Base-by-base conservation (phyloP, 2,797 vertebrate species). In the Ctenopoma multispine region DNA sequence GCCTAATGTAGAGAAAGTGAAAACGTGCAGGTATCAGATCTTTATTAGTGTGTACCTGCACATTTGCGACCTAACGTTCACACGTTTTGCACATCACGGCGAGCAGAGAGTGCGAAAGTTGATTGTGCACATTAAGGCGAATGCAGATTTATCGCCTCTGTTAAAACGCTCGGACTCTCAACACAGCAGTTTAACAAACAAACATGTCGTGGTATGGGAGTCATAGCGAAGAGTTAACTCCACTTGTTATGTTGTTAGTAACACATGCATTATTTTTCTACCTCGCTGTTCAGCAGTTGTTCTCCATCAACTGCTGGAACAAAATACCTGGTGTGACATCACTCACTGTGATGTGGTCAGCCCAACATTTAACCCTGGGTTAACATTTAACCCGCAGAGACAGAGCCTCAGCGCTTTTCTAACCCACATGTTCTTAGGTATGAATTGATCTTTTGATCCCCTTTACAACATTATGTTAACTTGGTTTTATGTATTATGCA, bases 321-420 rank as follows among this genome's bases (percentile, higher is more conserved):
- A 36, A 41, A 64, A 34, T 36, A 64, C 15, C 46, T 58, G 29
- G 17, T 67, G 63, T 47, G 75, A 34, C 29, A 38, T 62, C 27
- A 24, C 49, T 41, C 3, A 14, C 15, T 49, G 24, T 4, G 10
- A 14, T 62, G 43, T 46, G 41, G 31, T 61, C 44, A 36, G 44
- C 20, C 3, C 7, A 24, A 20, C 27, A 34, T 34, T 1, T 34
- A 38, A 38, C 36, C 50, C 51, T 17, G 21, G 48, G 49, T 41
- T 38, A 38, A 31, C 15, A 38, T 20, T 34, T 11, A 34, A 50
- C 0, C 23, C 48, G 14, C 7, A 40, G 5, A 65, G 23, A 47
- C 20, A 40, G 24, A 0, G 4, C 17, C 46, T 4, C 6, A 23
- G 31, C 38, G 53, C 23, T 15, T 49, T 41, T 48, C 17, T 38